These are phyloP conservation scores for Cephus pulcher DNA, from an alignment of 2,888 invertebrate genomes.

Conservation along the genomic window DNA sequence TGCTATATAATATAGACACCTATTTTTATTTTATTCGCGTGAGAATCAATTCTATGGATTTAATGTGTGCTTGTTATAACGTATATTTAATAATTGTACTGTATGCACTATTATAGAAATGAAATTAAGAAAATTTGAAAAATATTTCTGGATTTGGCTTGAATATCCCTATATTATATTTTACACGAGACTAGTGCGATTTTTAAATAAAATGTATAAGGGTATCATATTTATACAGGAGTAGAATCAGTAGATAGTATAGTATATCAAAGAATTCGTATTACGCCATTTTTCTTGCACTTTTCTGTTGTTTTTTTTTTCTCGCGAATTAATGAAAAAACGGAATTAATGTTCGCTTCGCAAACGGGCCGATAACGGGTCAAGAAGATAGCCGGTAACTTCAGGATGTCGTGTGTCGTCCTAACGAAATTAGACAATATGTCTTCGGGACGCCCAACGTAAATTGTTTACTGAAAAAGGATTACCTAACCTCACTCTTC, in stretches of 20 bases:
- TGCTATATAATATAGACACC: not conserved
- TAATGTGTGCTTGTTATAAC: too few species aligned
- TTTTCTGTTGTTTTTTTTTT: not conserved
- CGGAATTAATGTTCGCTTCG: not conserved
- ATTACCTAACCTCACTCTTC: constrained; percentile 17
- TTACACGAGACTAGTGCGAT: not conserved
- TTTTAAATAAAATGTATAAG: not conserved
- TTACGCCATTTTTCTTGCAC: not conserved
- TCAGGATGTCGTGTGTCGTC: not conserved
- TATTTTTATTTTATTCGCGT: too few species aligned
- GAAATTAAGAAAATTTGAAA: too few species aligned
- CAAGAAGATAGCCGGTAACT: not conserved
- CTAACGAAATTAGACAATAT: constrained; percentile 30
- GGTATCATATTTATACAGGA: not conserved
- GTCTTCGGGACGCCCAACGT: constrained; percentile 24
- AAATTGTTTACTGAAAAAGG: constrained; percentile 40
- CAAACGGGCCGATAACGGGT: not conserved
- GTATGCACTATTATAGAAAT: too few species aligned
- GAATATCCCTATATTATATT: too few species aligned
- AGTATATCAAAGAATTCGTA: constrained; percentile 17
- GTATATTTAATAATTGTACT: too few species aligned
- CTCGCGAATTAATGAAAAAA: not conserved
- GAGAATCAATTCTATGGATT: too few species aligned
- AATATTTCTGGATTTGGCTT: too few species aligned
- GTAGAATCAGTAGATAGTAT: not conserved